phyloP scores from a whole-genome alignment of 2,113 vertebrate species.

The Myxocyprinus asiaticus region DNA sequence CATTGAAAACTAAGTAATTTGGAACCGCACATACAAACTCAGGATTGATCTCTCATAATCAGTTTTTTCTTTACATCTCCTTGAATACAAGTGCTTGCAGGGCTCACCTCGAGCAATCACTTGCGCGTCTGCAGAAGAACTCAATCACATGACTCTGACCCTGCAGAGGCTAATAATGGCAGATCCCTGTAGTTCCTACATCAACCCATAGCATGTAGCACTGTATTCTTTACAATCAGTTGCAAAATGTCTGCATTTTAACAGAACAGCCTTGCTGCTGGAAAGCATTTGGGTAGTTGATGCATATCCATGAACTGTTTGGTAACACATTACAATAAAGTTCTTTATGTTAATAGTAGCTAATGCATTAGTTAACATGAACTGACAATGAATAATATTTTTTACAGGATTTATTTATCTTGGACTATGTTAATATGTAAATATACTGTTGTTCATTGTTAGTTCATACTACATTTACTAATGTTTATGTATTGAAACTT shows the following conservation, averaged over 20 bases:
- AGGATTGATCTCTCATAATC: constrained; percentile 29
- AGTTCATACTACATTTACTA: too few species aligned
- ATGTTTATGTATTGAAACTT: too few species aligned
- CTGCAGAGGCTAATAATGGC: neutral
- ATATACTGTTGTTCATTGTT: too few species aligned
- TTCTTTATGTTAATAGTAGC: too few species aligned
- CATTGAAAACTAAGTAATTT: constrained; percentile 37
- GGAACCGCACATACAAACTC: neutral
- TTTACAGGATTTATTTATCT: too few species aligned
- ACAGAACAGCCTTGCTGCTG: neutral
- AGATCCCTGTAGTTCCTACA: neutral
- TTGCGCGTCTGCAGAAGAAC: neutral
- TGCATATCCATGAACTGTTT: too few species aligned
- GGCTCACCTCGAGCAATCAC: constrained; percentile 5
- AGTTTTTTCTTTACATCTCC: constrained; percentile 12
- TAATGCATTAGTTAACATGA: too few species aligned
- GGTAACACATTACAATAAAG: too few species aligned
- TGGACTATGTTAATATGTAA: too few species aligned
- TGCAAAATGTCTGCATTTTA: neutral
- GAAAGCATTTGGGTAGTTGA: too few species aligned
- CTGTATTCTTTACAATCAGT: neutral
- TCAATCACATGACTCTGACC: constrained; percentile 1
- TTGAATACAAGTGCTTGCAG: neutral
- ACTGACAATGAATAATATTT: too few species aligned
- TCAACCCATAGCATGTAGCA: neutral